Base-by-base conservation (phyloP, 2,113 vertebrate species). In the Catharus bicknelli region DNA sequence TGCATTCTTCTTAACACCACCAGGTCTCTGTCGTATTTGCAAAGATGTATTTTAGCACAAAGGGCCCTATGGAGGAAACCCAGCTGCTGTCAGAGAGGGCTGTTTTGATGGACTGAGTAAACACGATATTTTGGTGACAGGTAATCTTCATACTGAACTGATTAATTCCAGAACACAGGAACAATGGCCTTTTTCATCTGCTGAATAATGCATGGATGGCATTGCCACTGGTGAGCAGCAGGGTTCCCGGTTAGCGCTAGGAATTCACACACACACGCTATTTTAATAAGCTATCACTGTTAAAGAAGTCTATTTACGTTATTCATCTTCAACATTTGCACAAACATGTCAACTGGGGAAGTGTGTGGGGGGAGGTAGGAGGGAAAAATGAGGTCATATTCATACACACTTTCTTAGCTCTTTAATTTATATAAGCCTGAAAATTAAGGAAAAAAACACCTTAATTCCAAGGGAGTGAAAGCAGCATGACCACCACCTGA, bases 331-430 rank as follows among this genome's bases (percentile, higher is more conserved):
- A 95, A 87, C 95, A 94, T 95, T 96, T 96, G 94, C 94, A 96
- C 94, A 95, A 90, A 93, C 91, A 96, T 95, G 87, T 91, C 96
- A 96, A 72, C 93, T 83, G 53, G 94, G 93, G 96, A 96, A 95
- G 95, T 94, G 96, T 96, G 95, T 95, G 88, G 96, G 95, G 95
- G 83, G 92, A 96, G 88, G 96, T 95, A 94, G 96, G 95, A 96
- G 96, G 93, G 90, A 91, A 90, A 95, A 94, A 95, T 95, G 95
- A 95, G 88, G 87, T 95, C 92, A 94, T 95, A 93, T 92, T 92
- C 90, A 86, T 88, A 91, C 83, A 93, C 90, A 68, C 68, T 94
- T 95, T 96, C 94, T 94, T 94, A 91, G 94, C 68, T 94, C 27
- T 90, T 88, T 96, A 94, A 94, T 96, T 96, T 96, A 94, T 90